Percentiles rank a stretch among this genome's conserved stretches.
phyloP scores from a whole-genome alignment of 2,797 vertebrate species.

The Gambusia yucatana region DNA sequence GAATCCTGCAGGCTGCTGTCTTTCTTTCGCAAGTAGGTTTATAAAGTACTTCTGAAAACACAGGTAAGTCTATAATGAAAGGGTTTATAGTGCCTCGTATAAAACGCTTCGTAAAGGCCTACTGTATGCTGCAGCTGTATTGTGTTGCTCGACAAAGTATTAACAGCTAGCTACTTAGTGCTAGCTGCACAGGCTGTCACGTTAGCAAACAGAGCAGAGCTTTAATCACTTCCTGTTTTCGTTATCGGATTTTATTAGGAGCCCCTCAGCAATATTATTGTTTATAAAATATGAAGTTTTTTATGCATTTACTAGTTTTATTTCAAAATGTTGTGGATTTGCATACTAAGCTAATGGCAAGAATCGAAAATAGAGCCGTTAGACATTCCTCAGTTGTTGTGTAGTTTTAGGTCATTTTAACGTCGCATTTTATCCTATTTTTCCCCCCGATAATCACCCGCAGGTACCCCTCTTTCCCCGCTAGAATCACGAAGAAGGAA shows the following conservation, averaged over 20 bases:
- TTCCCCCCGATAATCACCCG: neutral
- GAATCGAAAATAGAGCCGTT: neutral
- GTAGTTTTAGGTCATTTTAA: neutral
- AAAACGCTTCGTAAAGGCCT: neutral
- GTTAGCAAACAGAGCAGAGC: neutral
- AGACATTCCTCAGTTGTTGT: neutral
- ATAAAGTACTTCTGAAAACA: neutral
- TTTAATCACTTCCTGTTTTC: neutral
- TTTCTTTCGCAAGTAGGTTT: neutral
- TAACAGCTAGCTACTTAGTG: constrained; percentile 9
- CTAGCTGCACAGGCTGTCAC: constrained; percentile 48
- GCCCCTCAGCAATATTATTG: too few species aligned
- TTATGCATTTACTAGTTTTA: neutral
- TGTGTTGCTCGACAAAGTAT: neutral
- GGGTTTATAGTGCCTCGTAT: too few species aligned
- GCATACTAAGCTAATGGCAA: neutral
- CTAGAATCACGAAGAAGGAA: constrained; percentile 2
- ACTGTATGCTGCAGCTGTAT: too few species aligned
- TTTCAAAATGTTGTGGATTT: neutral
- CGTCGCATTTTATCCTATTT: neutral
- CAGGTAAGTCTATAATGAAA: constrained; percentile 35
- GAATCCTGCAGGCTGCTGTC: constrained; percentile 5
- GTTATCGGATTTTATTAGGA: neutral
- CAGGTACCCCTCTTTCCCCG: neutral
- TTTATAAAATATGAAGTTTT: neutral